A percentile compares a stretch with the other conserved stretches of the same genome.
These are phyloP conservation scores for Fragum fragum DNA, from an alignment of 2,888 invertebrate species.

Conservation along the genomic window DNA sequence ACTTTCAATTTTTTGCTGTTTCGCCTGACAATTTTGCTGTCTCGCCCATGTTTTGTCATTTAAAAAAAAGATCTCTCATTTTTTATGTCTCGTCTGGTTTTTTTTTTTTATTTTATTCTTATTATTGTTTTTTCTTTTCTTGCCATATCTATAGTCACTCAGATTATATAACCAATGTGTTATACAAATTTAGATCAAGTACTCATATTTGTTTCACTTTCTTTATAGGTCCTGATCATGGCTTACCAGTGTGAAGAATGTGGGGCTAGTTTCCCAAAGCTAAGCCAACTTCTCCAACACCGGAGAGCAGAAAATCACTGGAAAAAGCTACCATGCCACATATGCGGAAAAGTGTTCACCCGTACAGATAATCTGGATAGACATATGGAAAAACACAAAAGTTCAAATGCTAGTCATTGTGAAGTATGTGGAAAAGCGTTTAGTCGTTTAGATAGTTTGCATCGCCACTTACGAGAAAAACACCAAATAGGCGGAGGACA, in stretches of 20 bases:
- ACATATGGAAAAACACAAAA: slow-evolving; percentile 15
- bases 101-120: no score
- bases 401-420: slow-evolving; percentile 8
- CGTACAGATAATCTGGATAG: slow-evolving; percentile 28
- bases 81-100: neutral
- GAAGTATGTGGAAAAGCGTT: slow-evolving; percentile 8
- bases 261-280: slow-evolving; percentile 23
- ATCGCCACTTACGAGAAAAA: neutral
- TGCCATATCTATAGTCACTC: no score
- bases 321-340: slow-evolving; percentile 14
- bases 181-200: neutral
- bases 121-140: no score
- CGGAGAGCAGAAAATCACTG: slow-evolving; percentile 37
- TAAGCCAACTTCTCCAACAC: slow-evolving; percentile 14
- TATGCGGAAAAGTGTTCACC: slow-evolving; percentile 21
- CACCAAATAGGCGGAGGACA: slow-evolving; percentile 20
- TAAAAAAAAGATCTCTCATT: neutral
- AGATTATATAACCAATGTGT: no score
- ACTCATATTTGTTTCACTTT: neutral
- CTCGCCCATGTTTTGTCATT: no score
- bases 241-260: slow-evolving; percentile 28
- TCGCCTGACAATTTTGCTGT: no score
- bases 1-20: neutral
- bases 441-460: neutral
- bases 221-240: neutral